A percentile compares a stretch with the other conserved stretches of the same genome.
These are phyloP conservation scores for Alosa alosa DNA, from an alignment of 2,113 vertebrate species.

Conservation along the genomic window DNA sequence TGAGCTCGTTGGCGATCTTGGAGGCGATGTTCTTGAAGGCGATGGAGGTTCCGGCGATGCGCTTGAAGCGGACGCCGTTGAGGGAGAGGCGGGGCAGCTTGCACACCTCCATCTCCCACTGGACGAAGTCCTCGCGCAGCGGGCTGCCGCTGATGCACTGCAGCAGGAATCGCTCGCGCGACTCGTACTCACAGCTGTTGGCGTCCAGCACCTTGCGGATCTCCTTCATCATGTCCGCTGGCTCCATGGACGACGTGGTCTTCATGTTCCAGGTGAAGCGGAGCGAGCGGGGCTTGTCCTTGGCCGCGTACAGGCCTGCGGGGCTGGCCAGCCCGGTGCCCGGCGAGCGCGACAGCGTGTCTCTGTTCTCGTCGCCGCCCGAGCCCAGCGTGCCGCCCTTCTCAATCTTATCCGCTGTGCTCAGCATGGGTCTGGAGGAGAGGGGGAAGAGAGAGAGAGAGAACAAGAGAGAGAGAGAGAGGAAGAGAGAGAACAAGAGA, in stretches of 20 bases:
- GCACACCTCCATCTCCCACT: constrained; percentile 99
- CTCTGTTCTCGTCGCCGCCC: constrained; percentile 52
- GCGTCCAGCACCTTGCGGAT: constrained; percentile 86
- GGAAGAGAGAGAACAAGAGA: too few species aligned
- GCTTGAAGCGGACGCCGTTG: constrained; percentile 88
- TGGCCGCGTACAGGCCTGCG: neutral
- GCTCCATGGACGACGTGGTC: constrained; percentile 85
- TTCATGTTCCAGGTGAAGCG: constrained; percentile 90
- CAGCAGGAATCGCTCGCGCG: constrained; percentile 80
- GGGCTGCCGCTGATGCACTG: constrained; percentile 77
- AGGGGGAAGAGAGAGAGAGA: neutral
- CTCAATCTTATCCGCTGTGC: constrained; percentile 52
- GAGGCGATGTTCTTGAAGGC: constrained; percentile 89
- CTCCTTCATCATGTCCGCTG: constrained; percentile 85
- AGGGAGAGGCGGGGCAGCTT: constrained; percentile 93
- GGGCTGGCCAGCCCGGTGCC: constrained; percentile 13
- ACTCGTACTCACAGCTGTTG: constrained; percentile 80
- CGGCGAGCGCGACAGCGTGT: constrained; percentile 50
- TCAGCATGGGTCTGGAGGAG: constrained; percentile 55
- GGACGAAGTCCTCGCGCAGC: constrained; percentile 80
- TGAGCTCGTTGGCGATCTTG: constrained; percentile 84
- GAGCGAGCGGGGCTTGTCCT: constrained; percentile 79
- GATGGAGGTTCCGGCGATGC: constrained; percentile 84
- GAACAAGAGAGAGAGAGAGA: neutral
- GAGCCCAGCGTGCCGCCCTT: constrained; percentile 47